Evolutionary conservation across 1,140 invertebrate genomes (phyloP), one percentile per base, ranked within the genome.

Genomic region (Drosophila suzukii): DNA sequence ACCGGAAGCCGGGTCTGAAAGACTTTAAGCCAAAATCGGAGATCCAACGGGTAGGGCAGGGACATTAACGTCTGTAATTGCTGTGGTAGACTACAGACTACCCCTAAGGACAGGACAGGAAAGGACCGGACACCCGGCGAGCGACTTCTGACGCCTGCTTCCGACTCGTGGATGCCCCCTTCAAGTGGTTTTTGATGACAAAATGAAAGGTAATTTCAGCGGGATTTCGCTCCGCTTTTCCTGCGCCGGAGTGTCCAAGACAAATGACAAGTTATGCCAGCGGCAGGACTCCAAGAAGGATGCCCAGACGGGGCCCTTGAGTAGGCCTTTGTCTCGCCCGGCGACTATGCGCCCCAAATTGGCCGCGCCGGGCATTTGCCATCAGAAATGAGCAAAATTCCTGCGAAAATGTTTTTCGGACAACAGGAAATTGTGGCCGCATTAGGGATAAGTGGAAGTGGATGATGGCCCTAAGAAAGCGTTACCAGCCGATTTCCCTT

Each of bases 141-240:
- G 43, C 20, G 53, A 62, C 38, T 56, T 63, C 15, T 43, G 51
- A 65, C 59, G 46, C 36, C 47, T 32, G 73, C 49, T 76, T 76
- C 73, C 73, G 61, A 34, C 60, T 34, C 27, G 43, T 51, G 62
- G 49, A 61, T 72, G 63, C 71, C 56, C 56, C 76, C 81, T 91
- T 91, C 89, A 91, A 91, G 88, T 90, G 88, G 71, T 91, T 91
- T 91, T 91, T 91, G 84, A 91, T 89, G 88, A 91, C 74, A 91
- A 91, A 91, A 91, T 84, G 83, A 89, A 90, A 90, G 88, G 89
- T 90, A 91, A 91, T 91, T 91, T 91, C 71, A 83, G 88, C 67
- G 73, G 63, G 79, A 86, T 73, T 66, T 66, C 39, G 71, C 63
- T 59, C 67, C 63, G 82, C 78, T 86, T 81, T 67, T 82, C 38